Conservation (phyloP, 2,888 invertebrate species). For the Drosophila multiciliata region DNA sequence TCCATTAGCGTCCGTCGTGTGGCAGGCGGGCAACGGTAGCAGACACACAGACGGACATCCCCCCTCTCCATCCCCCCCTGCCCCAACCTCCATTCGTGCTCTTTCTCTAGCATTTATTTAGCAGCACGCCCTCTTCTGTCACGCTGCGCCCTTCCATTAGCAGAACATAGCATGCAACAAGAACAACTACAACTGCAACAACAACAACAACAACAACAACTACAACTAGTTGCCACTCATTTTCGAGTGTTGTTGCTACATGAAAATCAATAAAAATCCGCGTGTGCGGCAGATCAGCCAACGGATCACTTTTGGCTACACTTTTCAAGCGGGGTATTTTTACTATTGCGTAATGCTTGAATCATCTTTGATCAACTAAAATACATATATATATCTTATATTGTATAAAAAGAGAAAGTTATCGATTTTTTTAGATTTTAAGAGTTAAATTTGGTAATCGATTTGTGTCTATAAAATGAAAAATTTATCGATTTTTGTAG, state of each 20-base stretch:
- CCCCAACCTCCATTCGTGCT: too few relatives aligned
- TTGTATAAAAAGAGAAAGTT: too few relatives aligned
- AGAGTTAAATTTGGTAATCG: too few relatives aligned
- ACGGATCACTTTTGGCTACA: slow-evolving; percentile 16
- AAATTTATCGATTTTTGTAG: too few relatives aligned
- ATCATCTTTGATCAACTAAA: neutral
- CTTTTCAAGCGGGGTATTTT: neutral
- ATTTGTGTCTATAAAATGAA: too few relatives aligned
- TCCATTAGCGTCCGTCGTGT: slow-evolving; percentile 73
- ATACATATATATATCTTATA: too few relatives aligned
- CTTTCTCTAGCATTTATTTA: neutral
- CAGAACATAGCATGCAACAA: slow-evolving; percentile 49
- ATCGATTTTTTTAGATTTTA: too few relatives aligned
- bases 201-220: slow-evolving; percentile 17
- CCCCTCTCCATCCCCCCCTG: neutral
- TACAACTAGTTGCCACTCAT: slow-evolving; percentile 34
- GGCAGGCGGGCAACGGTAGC: slow-evolving; percentile 53
- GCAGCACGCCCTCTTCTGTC: slow-evolving; percentile 43
- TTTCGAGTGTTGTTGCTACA: slow-evolving; percentile 62
- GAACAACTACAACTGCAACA: neutral
- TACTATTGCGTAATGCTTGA: neutral
- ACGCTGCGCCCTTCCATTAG: slow-evolving; percentile 73
- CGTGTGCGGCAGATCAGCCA: slow-evolving; percentile 71
- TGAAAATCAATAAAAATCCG: slow-evolving; percentile 71
- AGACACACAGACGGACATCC: neutral